Base-by-base conservation (phyloP, 2,797 vertebrate species). In the Sebastiscus tertius region DNA sequence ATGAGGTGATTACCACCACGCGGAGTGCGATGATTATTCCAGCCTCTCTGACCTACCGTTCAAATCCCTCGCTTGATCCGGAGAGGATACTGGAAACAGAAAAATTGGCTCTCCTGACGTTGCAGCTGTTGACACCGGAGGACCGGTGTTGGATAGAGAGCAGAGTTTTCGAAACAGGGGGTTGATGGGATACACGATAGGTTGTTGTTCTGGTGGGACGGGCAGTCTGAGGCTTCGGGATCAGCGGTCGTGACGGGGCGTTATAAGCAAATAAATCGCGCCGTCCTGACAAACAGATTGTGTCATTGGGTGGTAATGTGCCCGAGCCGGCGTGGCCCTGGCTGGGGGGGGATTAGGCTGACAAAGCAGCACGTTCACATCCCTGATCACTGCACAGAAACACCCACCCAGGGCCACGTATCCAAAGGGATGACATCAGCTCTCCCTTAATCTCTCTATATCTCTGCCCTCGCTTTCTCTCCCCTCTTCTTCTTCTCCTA, bases 321-420 rank as follows among this genome's bases (percentile, higher is more conserved):
- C 78, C 85, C 8, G 62, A 83, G 88, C 84, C 80, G 31, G 86
- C 54, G 82, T 72, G 75, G 83, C 62, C 84, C 82, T 84, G 86
- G 87, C 79, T 82, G 55, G 71, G 81, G 81, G 80, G 80, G 93
- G 94, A 95, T 96, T 94, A 95, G 89, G 88, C 92, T 95, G 92
- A 95, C 92, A 90, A 91, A 93, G 92, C 94, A 89, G 87, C 82
- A 81, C 77, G 73, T 85, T 88, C 90, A 82, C 89, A 77, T 88
- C 87, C 77, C 87, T 74, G 85, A 91, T 91, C 86, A 83, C 81
- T 58, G 46, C 70, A 55, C 75, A 72, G 78, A 85, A 82, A 73
- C 86, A 85, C n/a, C 68, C 82, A 58, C 73, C 78, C 68, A 34
- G 63, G 84, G 86, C 64, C 71, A 76, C 82, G 64, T 56, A 85